Evolutionary conservation across 2,113 vertebrate genomes (phyloP).

Genomic region (Petaurus breviceps): DNA sequence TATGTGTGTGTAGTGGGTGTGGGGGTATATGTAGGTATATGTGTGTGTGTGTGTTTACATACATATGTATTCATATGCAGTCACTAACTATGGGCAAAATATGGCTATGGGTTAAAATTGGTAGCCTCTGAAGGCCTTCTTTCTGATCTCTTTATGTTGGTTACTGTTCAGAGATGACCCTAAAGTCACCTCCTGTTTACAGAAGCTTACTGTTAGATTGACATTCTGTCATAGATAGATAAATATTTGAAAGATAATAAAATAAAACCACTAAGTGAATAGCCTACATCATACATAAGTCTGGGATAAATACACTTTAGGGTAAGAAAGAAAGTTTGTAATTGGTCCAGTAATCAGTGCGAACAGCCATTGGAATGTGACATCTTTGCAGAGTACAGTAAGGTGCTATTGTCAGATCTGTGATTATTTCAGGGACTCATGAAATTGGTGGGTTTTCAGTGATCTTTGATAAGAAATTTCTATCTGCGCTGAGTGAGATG

Average conservation of each 20-base stretch:
- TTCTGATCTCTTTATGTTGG: not conserved
- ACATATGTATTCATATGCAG: not conserved
- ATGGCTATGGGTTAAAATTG: not conserved
- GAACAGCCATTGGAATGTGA: not conserved
- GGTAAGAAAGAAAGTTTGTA: not conserved
- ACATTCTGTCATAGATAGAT: not conserved
- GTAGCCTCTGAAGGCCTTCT: not conserved
- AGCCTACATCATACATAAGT: not conserved
- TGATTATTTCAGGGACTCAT: not conserved
- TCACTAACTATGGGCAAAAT: not conserved
- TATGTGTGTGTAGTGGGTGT: not conserved
- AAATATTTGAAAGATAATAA: not conserved
- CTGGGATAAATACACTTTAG: not conserved
- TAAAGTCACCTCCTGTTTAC: not conserved
- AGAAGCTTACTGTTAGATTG: not conserved
- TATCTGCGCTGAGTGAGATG: not conserved
- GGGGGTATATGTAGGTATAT: not conserved
- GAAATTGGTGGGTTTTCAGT: not conserved
- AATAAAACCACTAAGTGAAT: not conserved
- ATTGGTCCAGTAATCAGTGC: not conserved
- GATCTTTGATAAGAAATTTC: not conserved
- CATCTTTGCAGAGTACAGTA: not conserved
- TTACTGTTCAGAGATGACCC: not conserved
- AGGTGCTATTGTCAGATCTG: not conserved
- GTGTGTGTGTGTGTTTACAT: not conserved